Percentiles rank a stretch among this genome's conserved stretches.
These are phyloP conservation scores for Centrocercus urophasianus DNA, from an alignment of 2,113 vertebrate genomes.

Conservation along the genomic window DNA sequence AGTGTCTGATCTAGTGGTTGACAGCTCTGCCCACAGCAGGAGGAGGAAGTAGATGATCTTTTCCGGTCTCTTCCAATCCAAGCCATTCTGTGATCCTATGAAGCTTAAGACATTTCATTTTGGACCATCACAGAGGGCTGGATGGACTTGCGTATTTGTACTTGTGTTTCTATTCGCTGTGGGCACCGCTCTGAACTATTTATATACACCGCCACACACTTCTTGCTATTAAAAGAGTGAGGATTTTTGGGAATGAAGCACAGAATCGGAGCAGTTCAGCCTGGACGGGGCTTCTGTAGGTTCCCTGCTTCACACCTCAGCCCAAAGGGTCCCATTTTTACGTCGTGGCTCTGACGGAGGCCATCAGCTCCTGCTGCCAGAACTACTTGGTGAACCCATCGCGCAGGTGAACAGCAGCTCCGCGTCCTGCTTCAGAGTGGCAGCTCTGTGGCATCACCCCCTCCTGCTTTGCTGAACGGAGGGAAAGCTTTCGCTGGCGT, in stretches of 20 bases:
- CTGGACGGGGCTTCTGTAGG: not conserved
- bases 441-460: rapidly evolving
- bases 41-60: too few relatives aligned
- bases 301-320: not conserved
- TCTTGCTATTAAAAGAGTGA: not conserved
- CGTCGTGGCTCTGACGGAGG: not conserved
- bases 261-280: not conserved
- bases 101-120: not conserved
- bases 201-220: not conserved
- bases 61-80: too few relatives aligned
- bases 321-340: not conserved
- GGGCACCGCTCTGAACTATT: not conserved
- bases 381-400: not conserved
- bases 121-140: not conserved
- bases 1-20: too few relatives aligned
- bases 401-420: not conserved
- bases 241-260: not conserved
- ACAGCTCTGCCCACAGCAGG: too few relatives aligned
- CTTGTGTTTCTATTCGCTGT: not conserved
- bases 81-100: too few relatives aligned
- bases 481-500: not conserved
- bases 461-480: too few relatives aligned
- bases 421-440: not conserved
- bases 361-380: not conserved
- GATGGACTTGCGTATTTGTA: not conserved